phyloP scores from a whole-genome alignment of 1,140 invertebrate species.

The Dinothrombium tinctorium region DNA sequence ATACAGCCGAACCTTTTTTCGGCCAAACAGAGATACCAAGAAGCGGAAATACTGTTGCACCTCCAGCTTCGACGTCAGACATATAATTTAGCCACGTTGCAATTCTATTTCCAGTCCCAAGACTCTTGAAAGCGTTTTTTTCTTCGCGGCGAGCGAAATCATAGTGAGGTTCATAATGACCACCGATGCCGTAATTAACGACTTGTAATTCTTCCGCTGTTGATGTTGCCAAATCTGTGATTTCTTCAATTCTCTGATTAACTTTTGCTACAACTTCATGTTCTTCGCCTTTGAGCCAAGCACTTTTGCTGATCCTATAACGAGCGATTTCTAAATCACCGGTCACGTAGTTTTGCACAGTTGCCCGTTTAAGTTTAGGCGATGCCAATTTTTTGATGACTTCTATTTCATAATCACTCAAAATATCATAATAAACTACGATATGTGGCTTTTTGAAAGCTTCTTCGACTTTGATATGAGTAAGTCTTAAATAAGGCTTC shows the following conservation, averaged over 20 bases:
- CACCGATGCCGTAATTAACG: conserved; percentile 96
- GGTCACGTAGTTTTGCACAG: conserved; percentile 83
- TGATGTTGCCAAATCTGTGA: conserved; percentile 40
- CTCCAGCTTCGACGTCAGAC: conserved; percentile 71
- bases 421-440: conserved; percentile 64
- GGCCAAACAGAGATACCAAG: conserved; percentile 61
- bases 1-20: conserved; percentile 66
- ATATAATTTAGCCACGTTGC: conserved; percentile 36
- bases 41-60: conserved; percentile 78
- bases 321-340: conserved; percentile 65
- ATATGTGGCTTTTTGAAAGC: conserved; percentile 58
- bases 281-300: conserved; percentile 72
- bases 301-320: conserved; percentile 92
- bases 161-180: conserved; percentile 93
- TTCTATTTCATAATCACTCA: conserved; percentile 69
- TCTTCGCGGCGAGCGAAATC: conserved; percentile 80
- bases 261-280: conserved; percentile 45
- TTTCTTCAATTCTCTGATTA: conserved; percentile 26
- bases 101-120: conserved; percentile 33
- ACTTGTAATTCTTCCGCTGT: conserved; percentile 89
- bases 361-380: conserved; percentile 75
- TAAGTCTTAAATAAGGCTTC: conserved; percentile 7
- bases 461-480: conserved; percentile 58
- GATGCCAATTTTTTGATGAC: conserved; percentile 59
- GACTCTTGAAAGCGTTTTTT: conserved; percentile 60